Evolutionary conservation across 2,888 invertebrate species (phyloP), one percentile per base, ranked within the genome.

Genomic region (Apantesis nais): DNA sequence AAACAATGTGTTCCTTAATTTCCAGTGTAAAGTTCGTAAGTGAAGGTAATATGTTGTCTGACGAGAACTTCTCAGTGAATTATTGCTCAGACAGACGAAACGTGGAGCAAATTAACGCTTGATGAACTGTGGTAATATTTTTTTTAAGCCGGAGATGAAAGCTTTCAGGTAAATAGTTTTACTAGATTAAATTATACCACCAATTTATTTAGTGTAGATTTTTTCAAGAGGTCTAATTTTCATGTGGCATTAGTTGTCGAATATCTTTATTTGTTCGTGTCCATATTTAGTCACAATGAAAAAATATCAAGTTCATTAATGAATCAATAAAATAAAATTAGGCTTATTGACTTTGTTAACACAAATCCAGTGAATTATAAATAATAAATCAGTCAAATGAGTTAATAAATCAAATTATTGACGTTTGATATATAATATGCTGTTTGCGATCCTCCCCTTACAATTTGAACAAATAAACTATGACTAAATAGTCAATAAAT

Each of bases 1-100:
- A 84, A 89, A 88, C 88, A 89, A 86, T 85, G 81, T 82, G 85
- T 85, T 86, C 83, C 85, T 85, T 87, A 89, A 89, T 87, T 87
- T 84, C 80, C 76, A 79, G 79, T n/a, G n/a, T 72, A 76, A 83
- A 88, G 78, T 86, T 83, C 58, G 72, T 71, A 79, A 82, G 80
- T 73, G 78, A 80, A 84, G 81, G 78, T 83, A 83, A 83, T 82
- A 81, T 72, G 75, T 85, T 84, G 83, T 75, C 76, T 78, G 74
- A 66, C 68, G 44, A 55, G 19, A 78, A 82, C 70, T 77, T 75
- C 62, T 64, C 48, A 73, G 78, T 81, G 77, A 78, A 78, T 75
- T 80, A 81, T 80, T 76, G 78, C 74, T 75, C 60, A 72, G 70
- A 71, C 39, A 68, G 73, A 72, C 71, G 72, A 62, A 61, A 71